These are phyloP conservation scores for Drosophila peninsularis DNA, from an alignment of 2,888 invertebrate species.

Conservation along the genomic window DNA sequence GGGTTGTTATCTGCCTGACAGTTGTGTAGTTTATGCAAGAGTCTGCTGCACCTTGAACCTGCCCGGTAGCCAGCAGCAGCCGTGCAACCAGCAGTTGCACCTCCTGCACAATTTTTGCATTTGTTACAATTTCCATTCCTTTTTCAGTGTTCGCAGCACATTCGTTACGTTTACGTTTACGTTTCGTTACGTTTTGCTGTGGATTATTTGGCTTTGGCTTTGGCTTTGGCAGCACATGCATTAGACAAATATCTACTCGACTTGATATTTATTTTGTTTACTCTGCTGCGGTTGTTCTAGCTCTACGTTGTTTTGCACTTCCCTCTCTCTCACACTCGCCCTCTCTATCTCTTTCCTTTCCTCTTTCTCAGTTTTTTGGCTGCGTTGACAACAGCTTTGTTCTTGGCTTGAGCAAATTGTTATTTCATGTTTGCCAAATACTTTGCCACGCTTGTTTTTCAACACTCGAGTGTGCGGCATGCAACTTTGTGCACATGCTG, in stretches of 20 bases:
- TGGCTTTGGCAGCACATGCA: conserved; percentile 54
- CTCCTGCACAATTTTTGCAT: conserved; percentile 62
- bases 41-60: conserved; percentile 54
- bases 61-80: too few relatives aligned
- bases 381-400: conserved; percentile 65
- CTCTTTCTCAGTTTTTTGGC: conserved; percentile 23
- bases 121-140: conserved; percentile 65
- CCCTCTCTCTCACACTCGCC: not conserved
- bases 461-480: conserved; percentile 39
- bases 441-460: conserved; percentile 72
- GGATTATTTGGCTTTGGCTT: conserved; percentile 63
- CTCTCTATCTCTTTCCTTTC: not conserved
- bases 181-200: conserved; percentile 51
- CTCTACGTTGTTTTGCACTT: not conserved
- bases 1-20: conserved; percentile 51
- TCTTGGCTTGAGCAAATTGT: conserved; percentile 67
- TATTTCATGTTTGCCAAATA: conserved; percentile 75
- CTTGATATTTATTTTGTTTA: conserved; percentile 69
- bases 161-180: conserved; percentile 55
- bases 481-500: conserved; percentile 56
- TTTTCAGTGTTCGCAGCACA: conserved; percentile 12
- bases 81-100: conserved; percentile 12
- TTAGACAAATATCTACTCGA: conserved; percentile 58
- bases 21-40: conserved; percentile 62
- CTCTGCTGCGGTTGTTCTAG: conserved; percentile 51